Evolutionary conservation across 2,888 invertebrate species (phyloP).

Genomic region (Alloscopus bannaensis): DNA sequence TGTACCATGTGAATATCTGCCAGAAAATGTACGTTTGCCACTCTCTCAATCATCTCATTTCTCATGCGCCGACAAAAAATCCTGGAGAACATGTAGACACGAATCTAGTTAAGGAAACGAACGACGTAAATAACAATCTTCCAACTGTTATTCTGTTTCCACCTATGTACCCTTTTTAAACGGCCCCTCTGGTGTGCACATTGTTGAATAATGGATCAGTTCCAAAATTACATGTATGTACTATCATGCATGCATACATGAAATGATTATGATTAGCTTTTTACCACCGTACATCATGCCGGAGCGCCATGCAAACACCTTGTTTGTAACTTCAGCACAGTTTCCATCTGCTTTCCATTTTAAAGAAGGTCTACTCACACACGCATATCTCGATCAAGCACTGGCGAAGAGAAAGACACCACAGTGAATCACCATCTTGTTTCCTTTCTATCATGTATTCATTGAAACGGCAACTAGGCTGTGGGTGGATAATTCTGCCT

Average conservation of each 20-base stretch:
- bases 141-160: slow-evolving; percentile 37
- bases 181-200: slow-evolving; percentile 48
- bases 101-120: slow-evolving; percentile 45
- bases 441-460: not conserved
- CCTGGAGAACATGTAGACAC: slow-evolving; percentile 28
- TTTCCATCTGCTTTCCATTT: slow-evolving; percentile 50
- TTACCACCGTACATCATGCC: slow-evolving; percentile 40
- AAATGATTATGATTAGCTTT: slow-evolving; percentile 39
- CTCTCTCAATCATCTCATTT: slow-evolving; percentile 21
- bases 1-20: not conserved
- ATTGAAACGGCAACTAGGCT: slow-evolving; percentile 1
- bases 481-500: too few species aligned
- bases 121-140: slow-evolving; percentile 45
- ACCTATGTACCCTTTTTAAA: slow-evolving; percentile 13
- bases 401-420: too few species aligned
- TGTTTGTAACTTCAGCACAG: slow-evolving; percentile 42
- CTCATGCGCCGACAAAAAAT: slow-evolving; percentile 22
- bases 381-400: too few species aligned
- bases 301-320: slow-evolving; percentile 53
- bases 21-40: not conserved
- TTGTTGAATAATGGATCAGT: slow-evolving; percentile 56
- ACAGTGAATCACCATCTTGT: slow-evolving; percentile 30
- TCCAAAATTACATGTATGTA: slow-evolving; percentile 37
- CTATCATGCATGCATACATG: slow-evolving; percentile 27
- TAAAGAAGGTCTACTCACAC: too few species aligned